Percentiles rank a stretch among this genome's conserved stretches.
Evolutionary conservation across 1,140 invertebrate species (phyloP).

Genomic region (Gryon sp.): DNA sequence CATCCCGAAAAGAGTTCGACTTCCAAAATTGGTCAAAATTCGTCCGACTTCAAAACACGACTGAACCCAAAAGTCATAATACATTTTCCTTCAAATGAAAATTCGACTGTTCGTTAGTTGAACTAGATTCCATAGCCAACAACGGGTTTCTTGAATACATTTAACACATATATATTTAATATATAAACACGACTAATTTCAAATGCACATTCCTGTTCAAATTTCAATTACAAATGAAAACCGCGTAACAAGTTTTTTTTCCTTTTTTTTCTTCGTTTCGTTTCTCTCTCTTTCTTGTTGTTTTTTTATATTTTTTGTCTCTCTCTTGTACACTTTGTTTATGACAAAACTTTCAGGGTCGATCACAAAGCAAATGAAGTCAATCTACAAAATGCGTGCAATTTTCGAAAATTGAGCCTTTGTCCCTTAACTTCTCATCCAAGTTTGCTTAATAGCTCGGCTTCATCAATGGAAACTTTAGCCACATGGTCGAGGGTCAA

Average conservation of each 20-base stretch:
- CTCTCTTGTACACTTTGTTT: too few species aligned
- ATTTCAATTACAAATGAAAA: conserved; percentile 53
- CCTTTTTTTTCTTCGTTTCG: not conserved
- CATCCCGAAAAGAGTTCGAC: too few species aligned
- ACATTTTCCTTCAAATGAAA: conserved; percentile 4
- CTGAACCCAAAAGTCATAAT: conserved; percentile 6
- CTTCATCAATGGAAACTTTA: conserved; percentile 72
- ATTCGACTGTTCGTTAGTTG: conserved; percentile 11
- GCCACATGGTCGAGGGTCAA: conserved; percentile 73
- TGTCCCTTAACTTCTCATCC: conserved; percentile 62
- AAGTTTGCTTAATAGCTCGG: conserved; percentile 63
- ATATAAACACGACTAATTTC: conserved; percentile 21
- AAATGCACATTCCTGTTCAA: conserved; percentile 39
- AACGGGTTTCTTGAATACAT: conserved; percentile 50
- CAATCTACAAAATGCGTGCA: conserved; percentile 51
- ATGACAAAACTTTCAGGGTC: too few species aligned
- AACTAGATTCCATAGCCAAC: conserved; percentile 21
- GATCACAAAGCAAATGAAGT: conserved; percentile 24
- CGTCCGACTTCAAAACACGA: not conserved
- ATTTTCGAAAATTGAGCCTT: conserved; percentile 64
- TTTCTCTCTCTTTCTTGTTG: not conserved
- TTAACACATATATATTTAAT: too few species aligned
- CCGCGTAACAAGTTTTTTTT: conserved; percentile 1
- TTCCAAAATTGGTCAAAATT: not conserved
- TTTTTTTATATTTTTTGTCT: conserved; percentile 5